Conservation (phyloP, 1,140 invertebrate genomes). For the Drosophila pseudoobscura region DNA sequence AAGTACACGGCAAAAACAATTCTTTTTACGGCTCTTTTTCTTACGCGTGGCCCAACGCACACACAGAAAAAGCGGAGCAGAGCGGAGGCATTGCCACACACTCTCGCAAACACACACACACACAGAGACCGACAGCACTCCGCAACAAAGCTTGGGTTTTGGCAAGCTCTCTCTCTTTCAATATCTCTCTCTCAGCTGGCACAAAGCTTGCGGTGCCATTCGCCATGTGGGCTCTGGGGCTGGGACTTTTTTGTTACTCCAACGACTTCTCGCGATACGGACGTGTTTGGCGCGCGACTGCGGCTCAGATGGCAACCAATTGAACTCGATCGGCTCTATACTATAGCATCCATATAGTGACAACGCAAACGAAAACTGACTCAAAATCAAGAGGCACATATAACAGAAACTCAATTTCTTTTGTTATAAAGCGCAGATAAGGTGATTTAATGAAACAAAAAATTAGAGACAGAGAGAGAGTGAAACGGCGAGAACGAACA, state of each 20-base stretch:
- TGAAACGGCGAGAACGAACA: background rate
- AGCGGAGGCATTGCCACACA: constrained; percentile 43
- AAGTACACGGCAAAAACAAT: constrained; percentile 32
- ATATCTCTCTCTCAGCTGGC: background rate
- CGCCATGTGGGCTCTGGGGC: too few relatives aligned
- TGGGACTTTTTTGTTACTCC: constrained; percentile 59
- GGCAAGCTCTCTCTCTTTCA: constrained; percentile 6
- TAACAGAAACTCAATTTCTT: constrained; percentile 17
- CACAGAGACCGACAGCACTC: constrained; percentile 33
- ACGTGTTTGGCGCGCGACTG: constrained; percentile 55
- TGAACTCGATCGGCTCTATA: constrained; percentile 54
- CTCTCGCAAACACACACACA: background rate
- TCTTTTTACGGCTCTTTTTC: constrained; percentile 49
- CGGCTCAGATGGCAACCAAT: constrained; percentile 54
- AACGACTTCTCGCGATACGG: constrained; percentile 79
- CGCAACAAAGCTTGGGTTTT: constrained; percentile 55
- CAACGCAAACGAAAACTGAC: constrained; percentile 47
- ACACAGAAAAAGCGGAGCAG: constrained; percentile 34
- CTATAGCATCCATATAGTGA: constrained; percentile 43
- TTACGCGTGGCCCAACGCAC: constrained; percentile 61
- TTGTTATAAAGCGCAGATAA: constrained; percentile 37
- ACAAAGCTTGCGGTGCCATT: constrained; percentile 37
- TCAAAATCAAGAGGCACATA: constrained; percentile 18
- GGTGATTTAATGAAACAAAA: constrained; percentile 13
- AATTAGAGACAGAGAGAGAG: background rate